Evolutionary conservation across 2,113 vertebrate genomes (phyloP).

Genomic region (Charina bottae): DNA sequence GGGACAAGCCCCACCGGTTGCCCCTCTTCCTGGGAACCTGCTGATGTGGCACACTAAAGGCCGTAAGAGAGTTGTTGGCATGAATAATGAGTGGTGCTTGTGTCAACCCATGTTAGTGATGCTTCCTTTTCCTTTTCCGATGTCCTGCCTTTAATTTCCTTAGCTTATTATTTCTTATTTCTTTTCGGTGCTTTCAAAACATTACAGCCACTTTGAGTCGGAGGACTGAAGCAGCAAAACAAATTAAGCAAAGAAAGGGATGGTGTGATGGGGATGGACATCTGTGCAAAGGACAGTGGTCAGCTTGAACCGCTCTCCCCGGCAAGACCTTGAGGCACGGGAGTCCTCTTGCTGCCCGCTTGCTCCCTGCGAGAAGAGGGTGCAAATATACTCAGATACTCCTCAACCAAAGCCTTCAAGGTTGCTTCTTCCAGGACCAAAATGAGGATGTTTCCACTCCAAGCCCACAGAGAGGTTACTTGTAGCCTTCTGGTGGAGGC

Average conservation of each 20-base stretch:
- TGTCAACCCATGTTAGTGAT: not conserved
- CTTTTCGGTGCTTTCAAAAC: not conserved
- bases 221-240: not conserved
- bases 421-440: not conserved
- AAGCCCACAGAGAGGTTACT: not conserved
- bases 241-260: not conserved
- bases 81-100: rapidly evolving
- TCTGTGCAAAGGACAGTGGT: not conserved
- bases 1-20: not conserved
- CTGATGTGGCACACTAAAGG: not conserved
- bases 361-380: not conserved
- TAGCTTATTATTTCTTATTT: not conserved
- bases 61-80: not conserved
- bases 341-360: not conserved
- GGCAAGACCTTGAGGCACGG: not conserved
- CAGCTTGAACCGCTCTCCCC: not conserved
- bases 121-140: not conserved
- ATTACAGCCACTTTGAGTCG: not conserved
- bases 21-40: not conserved
- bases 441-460: no score
- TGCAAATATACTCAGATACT: not conserved
- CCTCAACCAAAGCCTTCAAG: not conserved
- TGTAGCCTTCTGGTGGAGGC: not conserved
- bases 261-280: not conserved
- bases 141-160: not conserved